phyloP scores from a whole-genome alignment of 1,140 invertebrate genomes.

The Proctacanthus coquilletti region DNA sequence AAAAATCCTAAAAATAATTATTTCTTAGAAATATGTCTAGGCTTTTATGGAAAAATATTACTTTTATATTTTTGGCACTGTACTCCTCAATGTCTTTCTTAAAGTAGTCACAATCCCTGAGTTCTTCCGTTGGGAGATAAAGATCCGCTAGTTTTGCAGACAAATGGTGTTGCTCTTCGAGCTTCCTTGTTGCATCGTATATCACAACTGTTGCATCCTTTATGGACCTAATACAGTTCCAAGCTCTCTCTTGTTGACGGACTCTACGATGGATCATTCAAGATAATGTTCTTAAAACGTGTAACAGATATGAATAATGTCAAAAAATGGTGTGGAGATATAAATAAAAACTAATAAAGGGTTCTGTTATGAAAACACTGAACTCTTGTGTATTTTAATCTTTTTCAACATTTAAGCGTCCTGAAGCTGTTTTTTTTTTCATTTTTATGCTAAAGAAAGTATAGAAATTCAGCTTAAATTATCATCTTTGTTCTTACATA shows the following conservation, averaged over 20 bases:
- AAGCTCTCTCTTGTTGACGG: constrained; percentile 24
- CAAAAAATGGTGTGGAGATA: too few species aligned
- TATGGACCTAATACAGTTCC: constrained; percentile 26
- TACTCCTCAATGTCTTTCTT: constrained; percentile 27
- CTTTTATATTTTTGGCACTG: constrained; percentile 27
- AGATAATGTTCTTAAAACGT: too few species aligned
- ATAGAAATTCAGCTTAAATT: too few species aligned
- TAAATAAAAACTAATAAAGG: too few species aligned
- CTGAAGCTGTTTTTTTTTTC: too few species aligned
- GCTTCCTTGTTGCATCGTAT: constrained; percentile 24
- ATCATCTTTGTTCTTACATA: too few species aligned
- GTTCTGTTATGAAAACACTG: too few species aligned
- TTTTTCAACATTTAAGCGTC: too few species aligned
- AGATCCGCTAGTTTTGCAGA: constrained; percentile 16
- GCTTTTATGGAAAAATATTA: constrained; percentile 5
- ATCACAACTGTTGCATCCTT: constrained; percentile 27
- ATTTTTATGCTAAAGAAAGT: too few species aligned
- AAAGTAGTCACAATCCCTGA: constrained; percentile 28
- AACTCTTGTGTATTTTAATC: too few species aligned
- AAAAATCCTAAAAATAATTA: constrained; percentile 18
- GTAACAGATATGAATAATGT: too few species aligned
- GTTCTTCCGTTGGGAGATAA: constrained; percentile 26
- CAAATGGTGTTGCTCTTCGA: constrained; percentile 20
- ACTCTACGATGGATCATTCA: too few species aligned
- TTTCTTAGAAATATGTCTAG: constrained; percentile 1